These are phyloP conservation scores for Caligus rogercresseyi DNA, from an alignment of 1,140 invertebrate species.

Conservation along the genomic window DNA sequence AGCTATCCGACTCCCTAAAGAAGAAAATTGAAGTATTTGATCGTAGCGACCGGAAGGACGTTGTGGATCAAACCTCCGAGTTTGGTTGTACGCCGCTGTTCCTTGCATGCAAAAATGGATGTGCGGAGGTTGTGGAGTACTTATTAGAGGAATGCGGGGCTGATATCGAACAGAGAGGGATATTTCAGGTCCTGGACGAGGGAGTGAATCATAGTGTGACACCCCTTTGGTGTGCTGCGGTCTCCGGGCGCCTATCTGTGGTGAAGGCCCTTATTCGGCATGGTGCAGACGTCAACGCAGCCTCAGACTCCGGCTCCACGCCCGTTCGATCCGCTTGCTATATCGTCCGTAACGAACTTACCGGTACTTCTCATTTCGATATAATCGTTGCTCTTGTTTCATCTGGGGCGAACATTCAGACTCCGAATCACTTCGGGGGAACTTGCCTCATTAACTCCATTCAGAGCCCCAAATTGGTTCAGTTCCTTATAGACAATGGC, in stretches of 20 bases:
- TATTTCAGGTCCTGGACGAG: slow-evolving; percentile 28
- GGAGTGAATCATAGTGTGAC: slow-evolving; percentile 29
- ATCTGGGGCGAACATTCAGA: slow-evolving; percentile 30
- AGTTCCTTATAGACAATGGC: slow-evolving; percentile 3
- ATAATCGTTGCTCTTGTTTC: slow-evolving; percentile 30
- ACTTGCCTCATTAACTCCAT: slow-evolving; percentile 34
- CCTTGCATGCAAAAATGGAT: slow-evolving; percentile 28
- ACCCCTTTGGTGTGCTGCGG: slow-evolving; percentile 32
- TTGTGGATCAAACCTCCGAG: slow-evolving; percentile 25
- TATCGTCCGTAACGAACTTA: slow-evolving; percentile 25
- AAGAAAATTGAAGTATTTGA: slow-evolving; percentile 24
- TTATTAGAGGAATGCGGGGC: slow-evolving; percentile 30
- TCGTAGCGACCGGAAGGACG: slow-evolving; percentile 23
- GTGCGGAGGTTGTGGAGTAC: slow-evolving; percentile 30
- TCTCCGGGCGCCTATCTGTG: slow-evolving; percentile 30
- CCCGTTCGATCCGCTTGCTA: slow-evolving; percentile 32
- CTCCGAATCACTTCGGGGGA: slow-evolving; percentile 32
- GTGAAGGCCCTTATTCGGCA: slow-evolving; percentile 29
- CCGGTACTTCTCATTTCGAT: slow-evolving; percentile 28
- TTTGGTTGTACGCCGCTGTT: slow-evolving; percentile 30
- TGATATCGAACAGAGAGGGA: slow-evolving; percentile 30
- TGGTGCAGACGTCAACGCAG: slow-evolving; percentile 30
- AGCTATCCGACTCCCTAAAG: slow-evolving; percentile 22
- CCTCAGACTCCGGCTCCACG: slow-evolving; percentile 32
- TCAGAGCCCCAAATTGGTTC: slow-evolving; percentile 28